phyloP scores from a whole-genome alignment of 1,140 invertebrate genomes.

The Drosophila pectinifera region DNA sequence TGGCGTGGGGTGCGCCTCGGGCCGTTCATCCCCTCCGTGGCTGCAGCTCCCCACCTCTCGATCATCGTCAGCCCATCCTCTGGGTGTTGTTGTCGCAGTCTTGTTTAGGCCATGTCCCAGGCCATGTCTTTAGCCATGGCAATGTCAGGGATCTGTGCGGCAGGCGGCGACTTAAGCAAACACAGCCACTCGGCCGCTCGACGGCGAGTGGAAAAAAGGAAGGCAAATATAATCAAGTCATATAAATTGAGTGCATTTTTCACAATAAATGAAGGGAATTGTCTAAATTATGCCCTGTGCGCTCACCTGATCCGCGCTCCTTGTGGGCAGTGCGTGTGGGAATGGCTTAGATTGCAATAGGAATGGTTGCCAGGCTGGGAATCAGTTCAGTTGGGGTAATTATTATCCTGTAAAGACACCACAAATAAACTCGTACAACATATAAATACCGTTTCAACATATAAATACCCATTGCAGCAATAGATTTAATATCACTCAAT shows the following conservation, averaged over 20 bases:
- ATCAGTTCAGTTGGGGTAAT: too few species aligned
- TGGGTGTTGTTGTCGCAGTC: slow-evolving; percentile 57
- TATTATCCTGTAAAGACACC: too few species aligned
- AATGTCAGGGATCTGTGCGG: slow-evolving; percentile 56
- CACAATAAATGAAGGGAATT: slow-evolving; percentile 80
- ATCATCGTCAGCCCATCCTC: slow-evolving; percentile 18
- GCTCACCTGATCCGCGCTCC: slow-evolving; percentile 17
- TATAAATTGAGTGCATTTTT: slow-evolving; percentile 84
- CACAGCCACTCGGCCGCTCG: slow-evolving; percentile 58
- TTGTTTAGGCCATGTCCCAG: slow-evolving; percentile 45
- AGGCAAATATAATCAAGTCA: slow-evolving; percentile 82
- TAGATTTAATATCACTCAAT: too few species aligned
- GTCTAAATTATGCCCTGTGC: slow-evolving; percentile 76
- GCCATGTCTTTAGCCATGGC: slow-evolving; percentile 54
- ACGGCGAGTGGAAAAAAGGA: slow-evolving; percentile 22
- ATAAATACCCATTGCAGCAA: too few species aligned
- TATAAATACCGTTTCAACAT: too few species aligned
- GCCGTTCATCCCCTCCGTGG: slow-evolving; percentile 26
- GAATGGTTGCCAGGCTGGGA: too few species aligned
- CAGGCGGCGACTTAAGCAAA: slow-evolving; percentile 69
- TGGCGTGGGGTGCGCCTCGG: slow-evolving; percentile 77
- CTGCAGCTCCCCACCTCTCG: background rate
- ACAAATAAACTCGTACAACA: too few species aligned
- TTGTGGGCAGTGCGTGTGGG: slow-evolving; percentile 41
- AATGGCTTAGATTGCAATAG: slow-evolving; percentile 8